phyloP scores from a whole-genome alignment of 2,113 vertebrate species.

The Corvus moneduloides region DNA sequence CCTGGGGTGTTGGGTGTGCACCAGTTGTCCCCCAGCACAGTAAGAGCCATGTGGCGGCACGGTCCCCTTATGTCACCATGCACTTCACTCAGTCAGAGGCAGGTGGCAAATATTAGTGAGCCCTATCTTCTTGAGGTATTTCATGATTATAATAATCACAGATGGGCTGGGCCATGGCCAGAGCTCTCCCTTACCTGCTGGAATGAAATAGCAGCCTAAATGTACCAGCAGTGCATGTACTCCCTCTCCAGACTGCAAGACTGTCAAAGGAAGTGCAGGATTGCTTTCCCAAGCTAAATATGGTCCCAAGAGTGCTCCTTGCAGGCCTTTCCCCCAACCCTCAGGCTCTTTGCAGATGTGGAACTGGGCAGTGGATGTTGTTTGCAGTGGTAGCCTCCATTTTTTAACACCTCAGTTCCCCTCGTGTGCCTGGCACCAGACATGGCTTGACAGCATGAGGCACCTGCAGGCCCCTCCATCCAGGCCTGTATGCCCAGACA shows the following conservation, averaged over 20 bases:
- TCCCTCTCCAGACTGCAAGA: background rate
- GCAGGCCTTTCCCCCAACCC: background rate
- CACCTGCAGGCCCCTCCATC: background rate
- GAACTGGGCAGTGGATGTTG: background rate
- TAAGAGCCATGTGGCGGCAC: fast-evolving
- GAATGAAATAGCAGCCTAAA: background rate
- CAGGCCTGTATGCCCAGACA: background rate
- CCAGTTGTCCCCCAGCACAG: fast-evolving
- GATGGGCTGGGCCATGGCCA: background rate
- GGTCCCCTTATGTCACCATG: background rate
- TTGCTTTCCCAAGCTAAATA: background rate
- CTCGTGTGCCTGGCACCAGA: background rate
- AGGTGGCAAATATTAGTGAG: background rate
- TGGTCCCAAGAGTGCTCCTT: background rate
- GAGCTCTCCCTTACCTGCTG: background rate
- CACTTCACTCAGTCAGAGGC: background rate
- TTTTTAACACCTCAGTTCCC: background rate
- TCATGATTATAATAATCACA: background rate
- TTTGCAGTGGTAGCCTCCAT: background rate
- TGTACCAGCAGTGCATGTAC: fast-evolving
- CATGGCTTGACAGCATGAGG: background rate
- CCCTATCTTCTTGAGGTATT: background rate
- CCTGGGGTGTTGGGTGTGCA: background rate
- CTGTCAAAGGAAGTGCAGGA: background rate
- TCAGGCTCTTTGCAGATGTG: background rate